These are phyloP conservation scores for Ennomos quercinarius DNA, from an alignment of 2,888 invertebrate species.

Conservation along the genomic window DNA sequence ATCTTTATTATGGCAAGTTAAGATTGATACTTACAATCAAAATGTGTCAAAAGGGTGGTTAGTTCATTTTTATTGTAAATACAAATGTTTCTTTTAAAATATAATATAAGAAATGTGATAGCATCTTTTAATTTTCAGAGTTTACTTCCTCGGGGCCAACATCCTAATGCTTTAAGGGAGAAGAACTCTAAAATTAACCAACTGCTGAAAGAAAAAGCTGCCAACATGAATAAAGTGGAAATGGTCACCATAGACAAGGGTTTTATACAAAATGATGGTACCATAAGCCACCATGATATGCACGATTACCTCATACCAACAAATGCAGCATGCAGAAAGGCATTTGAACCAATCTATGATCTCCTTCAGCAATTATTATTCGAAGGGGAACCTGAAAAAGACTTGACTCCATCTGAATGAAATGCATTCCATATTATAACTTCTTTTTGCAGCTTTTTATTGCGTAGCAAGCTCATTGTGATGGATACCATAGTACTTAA, in stretches of 20 bases:
- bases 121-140: constrained; percentile 85
- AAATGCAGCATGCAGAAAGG: constrained; percentile 93
- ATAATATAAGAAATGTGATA: too few species aligned
- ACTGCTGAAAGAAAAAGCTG: constrained; percentile 87
- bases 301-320: constrained; percentile 96
- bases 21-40: too few species aligned
- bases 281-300: constrained; percentile 96
- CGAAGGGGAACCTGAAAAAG: constrained; percentile 91
- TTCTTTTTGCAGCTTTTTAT: constrained; percentile 61
- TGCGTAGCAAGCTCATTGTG: constrained; percentile 77
- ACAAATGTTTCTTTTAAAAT: too few species aligned
- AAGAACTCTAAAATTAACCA: constrained; percentile 92
- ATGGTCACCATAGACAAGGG: constrained; percentile 92
- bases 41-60: too few species aligned
- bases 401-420: constrained; percentile 90
- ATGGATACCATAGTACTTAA: constrained; percentile 79
- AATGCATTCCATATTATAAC: constrained; percentile 37
- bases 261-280: constrained; percentile 91
- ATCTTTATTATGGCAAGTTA: too few species aligned
- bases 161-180: constrained; percentile 92
- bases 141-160: constrained; percentile 94
- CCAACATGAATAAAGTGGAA: constrained; percentile 89
- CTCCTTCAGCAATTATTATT: constrained; percentile 90
- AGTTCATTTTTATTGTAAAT: too few species aligned
- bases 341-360: constrained; percentile 94